Base-by-base conservation (phyloP, 2,888 invertebrate genomes). In the Aromia moschata region DNA sequence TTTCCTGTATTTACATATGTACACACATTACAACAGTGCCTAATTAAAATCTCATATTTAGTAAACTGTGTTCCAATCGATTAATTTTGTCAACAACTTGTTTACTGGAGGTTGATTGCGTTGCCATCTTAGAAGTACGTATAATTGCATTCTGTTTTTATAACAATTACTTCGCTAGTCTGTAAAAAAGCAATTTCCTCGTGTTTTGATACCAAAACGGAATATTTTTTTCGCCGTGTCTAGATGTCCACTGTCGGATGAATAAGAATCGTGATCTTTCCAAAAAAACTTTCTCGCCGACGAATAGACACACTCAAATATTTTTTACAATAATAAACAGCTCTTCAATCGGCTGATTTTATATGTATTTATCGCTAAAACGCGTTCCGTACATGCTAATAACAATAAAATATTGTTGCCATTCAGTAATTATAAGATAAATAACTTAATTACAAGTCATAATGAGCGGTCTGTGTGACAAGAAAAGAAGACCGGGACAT, bases 111-210 rank as follows among this genome's bases (percentile, higher is more conserved):
- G 31, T 31, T 31, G 14, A 44, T 20, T 44, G 25, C 12, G 20
- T 14, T 20, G 44, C 16, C 17, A 46, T 46, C 30, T 20, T 33
- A 46, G 3, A 5, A 5, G 16, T 25, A 46, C 2, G 11, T 33
- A 10, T 46, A 46, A 46, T 46, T 46, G 31, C n/a, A 11, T 33
- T 33, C 45, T 31, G 45, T 31, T 33, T 46, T 45, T 46, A 46
- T 17, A n/a, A 11, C 11, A 17, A 33, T 16, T 14, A 14, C 17
- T 46, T 15, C 20, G n/a, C 15, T 0, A 20, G 31, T 12, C 31
- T 15, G 17, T 30, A 40, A 40, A 37, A 12, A 37, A n/a, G n/a
- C n/a, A n/a, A n/a, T n/a, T n/a, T n/a, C n/a, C n/a, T n/a, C n/a
- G n/a, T n/a, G n/a, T n/a, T n/a, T n/a, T n/a, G n/a, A n/a, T n/a